Base-by-base conservation (phyloP, 2,888 invertebrate genomes). In the Calliopum simillimum region DNA sequence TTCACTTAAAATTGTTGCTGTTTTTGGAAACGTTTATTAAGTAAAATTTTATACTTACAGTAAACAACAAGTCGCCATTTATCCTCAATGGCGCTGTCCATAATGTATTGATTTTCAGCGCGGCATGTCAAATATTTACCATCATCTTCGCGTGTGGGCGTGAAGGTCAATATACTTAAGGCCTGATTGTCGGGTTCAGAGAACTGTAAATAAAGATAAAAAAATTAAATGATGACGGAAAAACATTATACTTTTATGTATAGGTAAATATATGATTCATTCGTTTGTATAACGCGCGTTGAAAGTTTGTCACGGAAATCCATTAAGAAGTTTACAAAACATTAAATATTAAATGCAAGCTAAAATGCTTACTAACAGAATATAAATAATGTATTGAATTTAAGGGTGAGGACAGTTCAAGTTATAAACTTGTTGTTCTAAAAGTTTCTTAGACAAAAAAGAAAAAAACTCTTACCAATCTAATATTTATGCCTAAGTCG, bases 71-170 rank as follows among this genome's bases (percentile, higher is more conserved):
- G 90, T 80, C 92, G 89, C 94, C 94, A 94, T 88, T 92, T 93
- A 88, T 94, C 94, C 88, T 95, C 95, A 72, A 94, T 89, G 75
- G 91, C 91, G 76, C 94, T 94, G 86, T 93, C 93, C 70, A 91
- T 90, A 83, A 95, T 94, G 87, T 90, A 91, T 84, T 93, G 93
- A 89, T 95, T 95, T 88, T 95, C 95, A 64, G 94, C 94, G 78
- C 94, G 90, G 86, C 96, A 96, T 77, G 94, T 93, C 87, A 96
- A 90, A 88, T 93, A 93, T 88, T 94, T 94, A 79, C 95, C 95
- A 85, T 96, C 94, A 87, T 96, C 95, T 81, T 95, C 94, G 79
- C 94, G 93, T 78, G 90, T 90, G 70, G 96, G 95, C 78, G 92
- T 91, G 85, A 94, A 92, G 79, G 92, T 92, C 79, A 96, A 89